Percentiles rank a stretch among this genome's conserved stretches.
Conservation (phyloP, 1,140 invertebrate genomes). For the Neodiprion fabricii region DNA sequence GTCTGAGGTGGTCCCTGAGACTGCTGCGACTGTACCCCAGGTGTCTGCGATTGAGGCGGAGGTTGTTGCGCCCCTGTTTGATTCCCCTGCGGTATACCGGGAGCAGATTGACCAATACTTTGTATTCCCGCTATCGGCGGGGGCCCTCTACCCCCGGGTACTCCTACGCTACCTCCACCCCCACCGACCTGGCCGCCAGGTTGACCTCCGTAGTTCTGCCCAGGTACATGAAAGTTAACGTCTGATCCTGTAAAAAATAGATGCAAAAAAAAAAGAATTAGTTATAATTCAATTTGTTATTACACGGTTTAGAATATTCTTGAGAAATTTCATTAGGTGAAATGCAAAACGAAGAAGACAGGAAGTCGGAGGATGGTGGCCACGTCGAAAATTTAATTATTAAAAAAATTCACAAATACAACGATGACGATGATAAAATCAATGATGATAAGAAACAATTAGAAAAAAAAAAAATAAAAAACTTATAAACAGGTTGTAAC, state of each 20-base stretch:
- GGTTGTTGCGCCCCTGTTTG: constrained; percentile 46
- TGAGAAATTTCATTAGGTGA: not conserved
- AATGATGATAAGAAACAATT: not conserved
- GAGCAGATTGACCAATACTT: constrained; percentile 47
- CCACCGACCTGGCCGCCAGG: constrained; percentile 57
- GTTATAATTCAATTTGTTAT: too few relatives aligned
- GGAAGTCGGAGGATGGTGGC: not conserved
- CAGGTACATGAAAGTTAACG: constrained; percentile 52
- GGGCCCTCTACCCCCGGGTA: constrained; percentile 55
- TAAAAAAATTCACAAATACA: not conserved
- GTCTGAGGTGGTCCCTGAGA: constrained; percentile 49
- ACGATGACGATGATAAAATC: not conserved
- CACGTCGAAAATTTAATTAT: not conserved
- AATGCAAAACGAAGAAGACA: not conserved
- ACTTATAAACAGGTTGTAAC: not conserved
- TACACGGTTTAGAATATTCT: too few relatives aligned
- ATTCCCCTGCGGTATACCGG: constrained; percentile 49
- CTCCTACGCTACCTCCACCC: constrained; percentile 53
- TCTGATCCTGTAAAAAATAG: constrained; percentile 53
- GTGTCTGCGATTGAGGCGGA: constrained; percentile 43
- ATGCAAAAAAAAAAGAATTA: not conserved
- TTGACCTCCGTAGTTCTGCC: constrained; percentile 57
- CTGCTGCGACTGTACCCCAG: constrained; percentile 50
- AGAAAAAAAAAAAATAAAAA: too few relatives aligned
- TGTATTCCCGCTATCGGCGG: constrained; percentile 50